Percentiles rank a stretch among this genome's conserved stretches.
phyloP scores from a whole-genome alignment of 1,140 invertebrate species.

The Mizuhopecten yessoensis region DNA sequence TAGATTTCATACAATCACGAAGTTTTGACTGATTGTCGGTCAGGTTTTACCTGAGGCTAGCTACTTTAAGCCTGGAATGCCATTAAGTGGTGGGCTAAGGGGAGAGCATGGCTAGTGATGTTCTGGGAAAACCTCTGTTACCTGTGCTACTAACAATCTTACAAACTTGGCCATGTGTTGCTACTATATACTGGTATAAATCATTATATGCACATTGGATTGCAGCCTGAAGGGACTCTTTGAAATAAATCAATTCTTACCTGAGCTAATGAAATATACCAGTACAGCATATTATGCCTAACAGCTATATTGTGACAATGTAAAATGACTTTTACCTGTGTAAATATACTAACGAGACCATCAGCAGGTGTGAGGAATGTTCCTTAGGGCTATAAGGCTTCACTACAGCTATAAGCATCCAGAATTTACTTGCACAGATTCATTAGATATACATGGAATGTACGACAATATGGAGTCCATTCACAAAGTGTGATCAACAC shows the following conservation, averaged over 20 bases:
- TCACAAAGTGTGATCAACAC: not conserved
- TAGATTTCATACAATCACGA: not conserved
- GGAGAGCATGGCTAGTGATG: not conserved
- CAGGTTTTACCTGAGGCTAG: not conserved
- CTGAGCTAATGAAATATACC: conserved; percentile 9
- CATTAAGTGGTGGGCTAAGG: not conserved
- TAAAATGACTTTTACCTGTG: conserved; percentile 16
- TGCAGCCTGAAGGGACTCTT: not conserved
- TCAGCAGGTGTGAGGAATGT: not conserved
- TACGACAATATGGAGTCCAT: not conserved
- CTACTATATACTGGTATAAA: not conserved
- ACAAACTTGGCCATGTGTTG: too few species aligned
- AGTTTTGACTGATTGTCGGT: not conserved
- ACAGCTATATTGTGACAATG: not conserved
- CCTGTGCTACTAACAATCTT: not conserved
- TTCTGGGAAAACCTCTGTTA: not conserved
- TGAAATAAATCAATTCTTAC: conserved; percentile 7
- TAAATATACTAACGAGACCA: conserved; percentile 9
- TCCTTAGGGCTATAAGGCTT: not conserved
- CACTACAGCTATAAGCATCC: too few species aligned
- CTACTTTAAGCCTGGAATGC: conserved; percentile 12
- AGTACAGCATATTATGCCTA: not conserved
- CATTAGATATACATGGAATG: not conserved
- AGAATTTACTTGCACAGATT: not conserved
- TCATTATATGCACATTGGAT: not conserved